Percentiles rank a stretch among this genome's conserved stretches.
Evolutionary conservation across 2,113 vertebrate species (phyloP).

Genomic region (Lynx canadensis): DNA sequence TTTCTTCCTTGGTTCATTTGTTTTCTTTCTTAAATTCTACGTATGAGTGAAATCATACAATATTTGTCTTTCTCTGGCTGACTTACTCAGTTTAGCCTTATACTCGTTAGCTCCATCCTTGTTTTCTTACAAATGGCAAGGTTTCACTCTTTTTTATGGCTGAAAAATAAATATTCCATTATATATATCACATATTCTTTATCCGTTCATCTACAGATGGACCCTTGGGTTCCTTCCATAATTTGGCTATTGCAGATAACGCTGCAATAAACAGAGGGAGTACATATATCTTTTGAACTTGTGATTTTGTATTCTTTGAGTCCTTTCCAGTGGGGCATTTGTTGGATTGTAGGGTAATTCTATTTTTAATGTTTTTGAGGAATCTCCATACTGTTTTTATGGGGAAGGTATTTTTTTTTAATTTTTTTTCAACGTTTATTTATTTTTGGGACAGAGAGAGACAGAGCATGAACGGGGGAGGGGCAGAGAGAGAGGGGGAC

Average conservation of each 20-base stretch:
- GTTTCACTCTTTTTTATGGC: background rate
- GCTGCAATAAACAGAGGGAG: background rate
- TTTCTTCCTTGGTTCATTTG: background rate
- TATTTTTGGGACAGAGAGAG: no score
- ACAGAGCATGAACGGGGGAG: no score
- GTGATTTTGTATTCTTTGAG: background rate
- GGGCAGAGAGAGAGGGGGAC: no score
- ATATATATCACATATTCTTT: background rate
- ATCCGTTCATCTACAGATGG: background rate
- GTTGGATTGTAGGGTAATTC: background rate
- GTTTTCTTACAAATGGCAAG: background rate
- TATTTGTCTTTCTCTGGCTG: background rate
- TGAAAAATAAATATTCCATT: background rate
- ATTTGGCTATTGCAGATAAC: background rate
- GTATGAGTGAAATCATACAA: background rate
- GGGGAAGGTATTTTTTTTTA: background rate
- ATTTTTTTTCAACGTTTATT: no score
- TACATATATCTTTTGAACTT: background rate
- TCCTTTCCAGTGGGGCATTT: background rate
- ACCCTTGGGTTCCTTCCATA: background rate
- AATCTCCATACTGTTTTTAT: background rate
- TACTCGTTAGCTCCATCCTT: background rate
- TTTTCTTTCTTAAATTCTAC: background rate
- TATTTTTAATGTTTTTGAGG: background rate
- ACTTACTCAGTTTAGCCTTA: background rate